Base-by-base conservation (phyloP, 2,113 vertebrate species). In the Otus sunia region DNA sequence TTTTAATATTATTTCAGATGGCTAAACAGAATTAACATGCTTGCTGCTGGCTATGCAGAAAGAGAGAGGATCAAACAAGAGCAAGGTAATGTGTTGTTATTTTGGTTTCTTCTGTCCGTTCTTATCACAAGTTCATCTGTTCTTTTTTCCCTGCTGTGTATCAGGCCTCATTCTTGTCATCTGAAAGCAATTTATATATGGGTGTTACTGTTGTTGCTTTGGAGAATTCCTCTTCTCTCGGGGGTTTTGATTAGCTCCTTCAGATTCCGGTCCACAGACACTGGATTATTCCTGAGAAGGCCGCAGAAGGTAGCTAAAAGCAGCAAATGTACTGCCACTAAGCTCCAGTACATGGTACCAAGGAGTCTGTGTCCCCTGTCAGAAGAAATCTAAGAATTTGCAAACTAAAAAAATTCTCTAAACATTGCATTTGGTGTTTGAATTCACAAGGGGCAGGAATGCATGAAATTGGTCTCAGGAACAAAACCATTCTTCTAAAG, bases 11-110 rank as follows among this genome's bases (percentile, higher is more conserved):
- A 94, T 98, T 98, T 96, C 98, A 99, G 99, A 97, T 99, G 99
- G 99, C 98, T 99, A 97, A 99, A 99, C 97, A 99, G 99, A 97
- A 98, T 99, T 97, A 99, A 99, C 97, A 99, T 99, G 98, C 99
- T 99, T 60, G 99, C 99, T 97, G 98, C 99, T 81, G 99, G 99
- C 86, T 99, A 99, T 97, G 98, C 98, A n/a, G 99, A 99, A 97
- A 99, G 98, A 98, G 99, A 99, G 95, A 98, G 99, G 94, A 99
- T 99, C 95, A 99, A 98, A 88, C 99, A 99, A 97, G 99, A 99
- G 96, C 99, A 99, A 98, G 99, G 99, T 99, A 98, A 96, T 64
- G 58, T 63, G 68, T 60, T 96, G 68, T 64, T 89, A 73, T 88
- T 89, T 93, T 76, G 73, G 12, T 73, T 92, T 34, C 26, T 49